A percentile compares a stretch with the other conserved stretches of the same genome.
Evolutionary conservation across 2,888 invertebrate genomes (phyloP).

Genomic region (Rhamnusium bicolor): DNA sequence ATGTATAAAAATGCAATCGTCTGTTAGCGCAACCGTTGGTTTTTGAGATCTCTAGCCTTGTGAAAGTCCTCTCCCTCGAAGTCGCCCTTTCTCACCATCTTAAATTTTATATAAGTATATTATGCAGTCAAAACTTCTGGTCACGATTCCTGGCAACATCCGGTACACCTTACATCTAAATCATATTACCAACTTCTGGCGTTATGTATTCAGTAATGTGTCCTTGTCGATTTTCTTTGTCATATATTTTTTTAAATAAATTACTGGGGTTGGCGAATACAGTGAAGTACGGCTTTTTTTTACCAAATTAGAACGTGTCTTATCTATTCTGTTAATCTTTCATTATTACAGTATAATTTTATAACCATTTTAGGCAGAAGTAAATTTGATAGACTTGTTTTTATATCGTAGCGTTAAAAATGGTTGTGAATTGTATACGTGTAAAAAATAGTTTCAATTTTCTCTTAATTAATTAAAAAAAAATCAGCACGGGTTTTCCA

Average conservation of each 20-base stretch:
- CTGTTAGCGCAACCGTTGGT: neutral
- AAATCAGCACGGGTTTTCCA: no score
- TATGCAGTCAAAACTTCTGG: conserved; percentile 69
- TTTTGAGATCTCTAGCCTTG: neutral
- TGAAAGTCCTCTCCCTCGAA: conserved; percentile 1
- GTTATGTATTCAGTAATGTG: conserved; percentile 23
- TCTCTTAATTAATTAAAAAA: no score
- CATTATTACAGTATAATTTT: neutral
- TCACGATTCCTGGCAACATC: conserved; percentile 68
- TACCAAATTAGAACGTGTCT: neutral
- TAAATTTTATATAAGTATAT: conserved; percentile 68
- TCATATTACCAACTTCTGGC: conserved; percentile 65
- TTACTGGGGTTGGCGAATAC: neutral
- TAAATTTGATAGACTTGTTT: neutral
- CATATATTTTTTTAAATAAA: conserved; percentile 11
- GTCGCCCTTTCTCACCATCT: conserved; percentile 27
- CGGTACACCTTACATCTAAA: conserved; percentile 70
- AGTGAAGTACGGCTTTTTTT: neutral
- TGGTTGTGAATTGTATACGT: no score
- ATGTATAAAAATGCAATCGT: no score
- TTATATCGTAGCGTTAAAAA: no score
- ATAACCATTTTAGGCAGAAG: neutral
- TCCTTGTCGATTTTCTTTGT: conserved; percentile 14
- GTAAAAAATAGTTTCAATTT: no score
- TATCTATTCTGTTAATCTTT: neutral